Evolutionary conservation across 2,888 invertebrate species (phyloP).

Genomic region (Andricus curvator): DNA sequence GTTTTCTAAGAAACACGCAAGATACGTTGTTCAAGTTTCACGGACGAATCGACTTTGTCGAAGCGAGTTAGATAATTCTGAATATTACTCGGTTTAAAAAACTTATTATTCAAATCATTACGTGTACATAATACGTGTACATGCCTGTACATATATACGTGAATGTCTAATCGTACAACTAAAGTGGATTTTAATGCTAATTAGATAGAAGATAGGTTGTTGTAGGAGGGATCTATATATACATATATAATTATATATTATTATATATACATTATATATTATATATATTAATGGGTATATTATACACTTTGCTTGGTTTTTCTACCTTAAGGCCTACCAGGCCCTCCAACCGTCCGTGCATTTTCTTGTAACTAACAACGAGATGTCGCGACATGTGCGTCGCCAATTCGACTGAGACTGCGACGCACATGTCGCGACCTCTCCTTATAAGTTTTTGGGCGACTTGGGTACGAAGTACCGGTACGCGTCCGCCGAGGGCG

Average conservation of each 20-base stretch:
- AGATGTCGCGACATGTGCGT: too few relatives aligned
- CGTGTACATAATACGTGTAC: conserved; percentile 71
- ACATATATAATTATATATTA: conserved; percentile 42
- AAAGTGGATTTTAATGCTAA: conserved; percentile 62
- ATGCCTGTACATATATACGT: conserved; percentile 67
- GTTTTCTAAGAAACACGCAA: conserved; percentile 51
- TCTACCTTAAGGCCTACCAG: conserved; percentile 66
- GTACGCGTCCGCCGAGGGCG: too few relatives aligned
- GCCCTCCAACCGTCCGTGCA: too few relatives aligned
- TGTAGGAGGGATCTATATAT: conserved; percentile 67
- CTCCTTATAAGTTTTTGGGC: too few relatives aligned
- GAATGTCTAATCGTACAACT: conserved; percentile 50
- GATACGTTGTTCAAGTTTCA: conserved; percentile 74
- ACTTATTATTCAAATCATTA: conserved; percentile 55
- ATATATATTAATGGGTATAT: conserved; percentile 56
- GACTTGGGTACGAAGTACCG: too few relatives aligned
- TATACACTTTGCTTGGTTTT: conserved; percentile 67
- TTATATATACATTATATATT: conserved; percentile 41
- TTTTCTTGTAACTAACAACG: too few relatives aligned
- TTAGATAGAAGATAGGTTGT: conserved; percentile 68
- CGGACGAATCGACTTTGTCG: conserved; percentile 51
- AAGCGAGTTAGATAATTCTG: conserved; percentile 48
- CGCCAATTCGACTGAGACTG: too few relatives aligned
- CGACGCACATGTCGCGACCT: too few relatives aligned
- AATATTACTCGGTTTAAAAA: conserved; percentile 46